Conservation (phyloP, 2,888 invertebrate species). For the Sesia apiformis region DNA sequence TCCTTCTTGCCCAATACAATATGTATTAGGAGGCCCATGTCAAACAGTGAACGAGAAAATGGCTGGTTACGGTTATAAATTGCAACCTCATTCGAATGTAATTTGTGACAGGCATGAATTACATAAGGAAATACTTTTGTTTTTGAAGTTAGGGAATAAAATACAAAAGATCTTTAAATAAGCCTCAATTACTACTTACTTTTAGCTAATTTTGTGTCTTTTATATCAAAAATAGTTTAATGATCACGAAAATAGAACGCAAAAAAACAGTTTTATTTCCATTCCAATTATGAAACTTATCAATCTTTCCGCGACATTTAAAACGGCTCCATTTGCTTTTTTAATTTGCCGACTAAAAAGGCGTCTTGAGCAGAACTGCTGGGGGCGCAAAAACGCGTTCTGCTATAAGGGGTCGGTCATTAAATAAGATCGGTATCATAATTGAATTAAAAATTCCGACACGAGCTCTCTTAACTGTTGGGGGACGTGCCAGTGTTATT, state of each 20-base stretch:
- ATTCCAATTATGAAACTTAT: neutral
- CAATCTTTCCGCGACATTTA: neutral
- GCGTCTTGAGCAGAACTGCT: neutral
- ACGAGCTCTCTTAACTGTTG: constrained; percentile 43
- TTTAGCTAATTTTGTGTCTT: too few species aligned
- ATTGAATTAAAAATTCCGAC: constrained; percentile 75
- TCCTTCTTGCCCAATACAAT: too few species aligned
- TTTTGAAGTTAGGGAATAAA: too few species aligned
- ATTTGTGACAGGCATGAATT: too few species aligned
- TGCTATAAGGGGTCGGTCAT: constrained; percentile 53
- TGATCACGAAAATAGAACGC: neutral
- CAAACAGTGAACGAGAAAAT: too few species aligned
- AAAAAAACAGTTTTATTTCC: neutral
- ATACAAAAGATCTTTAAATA: too few species aligned
- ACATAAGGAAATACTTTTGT: too few species aligned
- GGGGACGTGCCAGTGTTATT: constrained; percentile 7
- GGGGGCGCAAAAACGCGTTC: constrained; percentile 35
- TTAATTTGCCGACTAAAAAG: neutral
- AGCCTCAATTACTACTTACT: too few species aligned
- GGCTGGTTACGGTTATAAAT: too few species aligned
- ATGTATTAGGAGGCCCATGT: too few species aligned
- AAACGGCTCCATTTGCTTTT: neutral
- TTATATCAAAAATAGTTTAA: too few species aligned
- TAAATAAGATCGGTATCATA: constrained; percentile 73
- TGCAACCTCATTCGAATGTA: too few species aligned